phyloP scores from a whole-genome alignment of 1,140 invertebrate species.

The Coptotermes formosanus region DNA sequence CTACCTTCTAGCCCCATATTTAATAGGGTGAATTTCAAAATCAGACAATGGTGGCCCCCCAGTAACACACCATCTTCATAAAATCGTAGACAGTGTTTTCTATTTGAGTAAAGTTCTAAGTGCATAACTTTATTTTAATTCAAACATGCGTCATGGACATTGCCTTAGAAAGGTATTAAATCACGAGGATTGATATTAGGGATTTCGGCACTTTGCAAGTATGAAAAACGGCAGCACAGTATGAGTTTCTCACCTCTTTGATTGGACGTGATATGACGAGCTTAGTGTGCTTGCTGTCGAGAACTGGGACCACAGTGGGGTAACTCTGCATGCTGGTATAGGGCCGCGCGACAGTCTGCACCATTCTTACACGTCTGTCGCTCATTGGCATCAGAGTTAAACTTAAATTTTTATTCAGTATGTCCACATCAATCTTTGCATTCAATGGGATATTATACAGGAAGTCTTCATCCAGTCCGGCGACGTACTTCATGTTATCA shows the following conservation, averaged over 20 bases:
- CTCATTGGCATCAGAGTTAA: neutral
- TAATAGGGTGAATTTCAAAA: too few species aligned
- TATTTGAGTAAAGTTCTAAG: too few species aligned
- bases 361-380: neutral
- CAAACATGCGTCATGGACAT: too few species aligned
- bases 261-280: neutral
- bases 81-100: too few species aligned
- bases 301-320: neutral
- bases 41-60: too few species aligned
- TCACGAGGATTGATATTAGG: neutral
- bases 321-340: neutral
- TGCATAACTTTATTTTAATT: too few species aligned
- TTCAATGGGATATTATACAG: neutral
- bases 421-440: neutral
- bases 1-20: too few species aligned
- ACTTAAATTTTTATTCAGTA: neutral
- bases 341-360: neutral
- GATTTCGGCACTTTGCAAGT: neutral
- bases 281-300: neutral
- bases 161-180: neutral
- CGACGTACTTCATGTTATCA: neutral
- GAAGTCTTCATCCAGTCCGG: neutral
- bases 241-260: neutral
- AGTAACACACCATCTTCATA: too few species aligned
- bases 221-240: neutral